Base-by-base conservation (phyloP, 2,888 invertebrate genomes). In the Cheilosia scutellata region DNA sequence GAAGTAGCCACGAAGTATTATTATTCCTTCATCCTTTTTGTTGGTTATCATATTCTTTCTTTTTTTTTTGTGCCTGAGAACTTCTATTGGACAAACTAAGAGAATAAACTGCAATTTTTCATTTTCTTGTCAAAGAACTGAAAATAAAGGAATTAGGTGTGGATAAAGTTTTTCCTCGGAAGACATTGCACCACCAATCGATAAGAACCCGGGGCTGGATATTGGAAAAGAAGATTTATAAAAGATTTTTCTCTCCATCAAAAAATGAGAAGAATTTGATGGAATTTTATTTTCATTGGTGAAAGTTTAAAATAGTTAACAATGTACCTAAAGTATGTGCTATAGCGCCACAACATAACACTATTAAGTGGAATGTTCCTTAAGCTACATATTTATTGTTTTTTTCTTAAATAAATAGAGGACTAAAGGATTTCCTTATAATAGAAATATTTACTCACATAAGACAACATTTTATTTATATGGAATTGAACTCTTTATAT, bases 81-180 rank as follows among this genome's bases (percentile, higher is more conserved):
- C 60, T 80, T 84, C 79, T 70, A 62, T 76, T 55, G 53, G 80
- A 49, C 53, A 51, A 71, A 71, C 80, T 80, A 80, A 78, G 57
- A 80, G 84, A 75, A 84, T 83, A 74, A 80, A 86, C 75, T 80
- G 86, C 86, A 86, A 86, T 86, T 86, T 86, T 86, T 86, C 86
- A 86, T 86, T 77, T 86, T 82, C 86, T 82, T 86, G 86, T 86
- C 86, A 86, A 80, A 80, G 75, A 75, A 70, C 31, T 55, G 63
- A 68, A 79, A 75, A 75, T 76, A 86, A 86, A 76, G 66, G 76
- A 77, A 80, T 72, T 82, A 86, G 82, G 86, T 86, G 86, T 68
- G 86, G 86, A 86, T 80, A 62, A 86, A 80, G 76, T 86, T 86
- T 86, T 76, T 76, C 66, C 40, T 68, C 83, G 20, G 37, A 68